Percentiles rank a stretch among this genome's conserved stretches.
phyloP scores from a whole-genome alignment of 53 echinoderm and acorn worm species.

The Actinopyga echinites region DNA sequence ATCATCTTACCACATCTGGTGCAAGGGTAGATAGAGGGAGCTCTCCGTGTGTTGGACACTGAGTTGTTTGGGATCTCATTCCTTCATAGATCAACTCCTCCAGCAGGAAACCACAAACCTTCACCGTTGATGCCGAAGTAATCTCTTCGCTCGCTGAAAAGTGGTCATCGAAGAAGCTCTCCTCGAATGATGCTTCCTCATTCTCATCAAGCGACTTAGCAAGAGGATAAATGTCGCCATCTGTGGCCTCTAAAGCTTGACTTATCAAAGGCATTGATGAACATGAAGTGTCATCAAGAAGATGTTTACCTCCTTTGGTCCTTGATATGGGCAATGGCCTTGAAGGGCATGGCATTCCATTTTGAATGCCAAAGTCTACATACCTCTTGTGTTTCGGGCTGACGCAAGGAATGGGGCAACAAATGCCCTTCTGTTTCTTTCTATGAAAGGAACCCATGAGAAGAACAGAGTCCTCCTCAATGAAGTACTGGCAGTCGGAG shows the following conservation, averaged over 20 bases:
- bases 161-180: constrained; percentile 43
- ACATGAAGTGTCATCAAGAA: background rate
- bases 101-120: constrained; percentile 89
- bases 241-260: constrained; percentile 34
- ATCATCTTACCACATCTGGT: constrained; percentile 96
- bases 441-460: constrained; percentile 52
- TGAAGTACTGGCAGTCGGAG: constrained; percentile 42
- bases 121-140: constrained; percentile 42
- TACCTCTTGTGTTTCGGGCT: constrained; percentile 22
- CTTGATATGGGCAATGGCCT: constrained; percentile 18
- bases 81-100: constrained; percentile 87
- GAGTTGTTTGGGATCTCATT: constrained; percentile 77
- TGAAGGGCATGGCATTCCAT: background rate
- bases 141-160: constrained; percentile 53
- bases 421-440: constrained; percentile 47
- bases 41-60: constrained; percentile 87
- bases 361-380: constrained; percentile 8
- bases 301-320: background rate
- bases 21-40: constrained; percentile 74
- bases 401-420: constrained; percentile 72
- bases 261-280: background rate
- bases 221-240: background rate
- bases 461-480: constrained; percentile 48
- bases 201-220: constrained; percentile 50
- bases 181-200: constrained; percentile 37